Base-by-base conservation (phyloP, 2,797 vertebrate genomes). In the Ctenopoma kingsleyae region DNA sequence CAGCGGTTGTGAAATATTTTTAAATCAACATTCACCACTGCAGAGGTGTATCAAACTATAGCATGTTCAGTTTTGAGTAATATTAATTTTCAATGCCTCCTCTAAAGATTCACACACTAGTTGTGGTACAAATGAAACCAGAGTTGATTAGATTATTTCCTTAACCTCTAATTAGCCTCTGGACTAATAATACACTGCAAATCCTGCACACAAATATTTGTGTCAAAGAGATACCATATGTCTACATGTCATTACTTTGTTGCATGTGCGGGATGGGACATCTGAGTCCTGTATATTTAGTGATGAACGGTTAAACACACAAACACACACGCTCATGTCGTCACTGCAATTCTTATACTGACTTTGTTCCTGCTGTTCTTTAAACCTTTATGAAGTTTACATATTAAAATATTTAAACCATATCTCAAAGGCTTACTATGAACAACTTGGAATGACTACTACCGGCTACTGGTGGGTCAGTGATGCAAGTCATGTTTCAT, bases 111-210 rank as follows among this genome's bases (percentile, higher is more conserved):
- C 69, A 71, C 47, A 64, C 64, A 38, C 25, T 32, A 13, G 54
- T 8, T 67, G 23, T 35, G 52, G 3, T 17, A 46, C 22, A 17
- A 51, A 27, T 67, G 83, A 76, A 70, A 84, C 50, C 55, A 27
- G 75, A 80, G 68, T 55, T 78, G 54, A 85, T 74, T 48, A 0
- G 53, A 81, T 85, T 78, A 86, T 73, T 70, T 53, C 23, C 40
- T 79, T 76, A 77, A 79, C 69, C 76, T 80, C 61, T 30, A 66
- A 72, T 78, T 60, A 81, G 7, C 64, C 75, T 48, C 3, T 4
- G 19, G 43, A 62, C 84, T 85, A 88, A 80, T 77, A 87, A 88
- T 90, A 89, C 46, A 59, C 9, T 0, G n/a, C 51, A 69, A 67
- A 67, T 80, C 48, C 41, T 25, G 56, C 53, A 32, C 30, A 32